These are phyloP conservation scores for Toxotes lorentzi DNA, from an alignment of 2,797 vertebrate genomes.

Conservation along the genomic window DNA sequence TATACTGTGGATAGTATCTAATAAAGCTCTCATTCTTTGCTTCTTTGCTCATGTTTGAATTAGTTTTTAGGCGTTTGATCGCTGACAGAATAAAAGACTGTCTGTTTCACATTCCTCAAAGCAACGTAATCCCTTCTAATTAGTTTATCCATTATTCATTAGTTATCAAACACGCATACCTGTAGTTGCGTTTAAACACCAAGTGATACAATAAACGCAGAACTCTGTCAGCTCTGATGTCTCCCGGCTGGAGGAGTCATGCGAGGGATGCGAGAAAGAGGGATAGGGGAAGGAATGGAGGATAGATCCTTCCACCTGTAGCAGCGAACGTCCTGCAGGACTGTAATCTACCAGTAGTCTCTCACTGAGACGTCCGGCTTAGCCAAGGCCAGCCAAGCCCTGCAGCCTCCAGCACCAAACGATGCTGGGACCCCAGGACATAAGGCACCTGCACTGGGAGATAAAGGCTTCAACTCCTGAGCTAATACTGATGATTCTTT, in stretches of 20 bases:
- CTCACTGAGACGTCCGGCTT: slow-evolving; percentile 75
- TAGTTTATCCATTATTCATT: slow-evolving; percentile 49
- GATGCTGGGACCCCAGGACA: slow-evolving; percentile 77
- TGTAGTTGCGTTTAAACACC: slow-evolving; percentile 55
- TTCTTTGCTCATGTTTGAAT: not conserved
- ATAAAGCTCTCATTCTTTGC: not conserved
- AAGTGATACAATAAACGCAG: slow-evolving; percentile 48
- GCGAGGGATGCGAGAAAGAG: slow-evolving; percentile 27
- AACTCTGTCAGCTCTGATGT: slow-evolving; percentile 62
- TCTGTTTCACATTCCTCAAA: slow-evolving; percentile 33
- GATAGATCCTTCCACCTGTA: slow-evolving; percentile 78
- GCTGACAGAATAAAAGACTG: slow-evolving; percentile 6
- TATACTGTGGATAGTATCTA: not conserved
- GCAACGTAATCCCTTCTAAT: slow-evolving; percentile 44
- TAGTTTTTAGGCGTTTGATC: not conserved
- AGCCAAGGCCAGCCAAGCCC: slow-evolving; percentile 62
- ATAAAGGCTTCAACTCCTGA: slow-evolving; percentile 88
- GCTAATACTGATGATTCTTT: slow-evolving; percentile 85
- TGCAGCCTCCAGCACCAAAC: slow-evolving; percentile 72
- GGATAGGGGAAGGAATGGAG: slow-evolving; percentile 44
- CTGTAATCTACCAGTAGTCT: slow-evolving; percentile 85
- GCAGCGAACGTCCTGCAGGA: slow-evolving; percentile 72
- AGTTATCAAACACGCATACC: slow-evolving; percentile 51
- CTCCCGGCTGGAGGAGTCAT: slow-evolving; percentile 51
- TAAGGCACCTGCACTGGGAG: slow-evolving; percentile 84